Base-by-base conservation (phyloP, 2,888 invertebrate genomes). In the Cetonia aurata region DNA sequence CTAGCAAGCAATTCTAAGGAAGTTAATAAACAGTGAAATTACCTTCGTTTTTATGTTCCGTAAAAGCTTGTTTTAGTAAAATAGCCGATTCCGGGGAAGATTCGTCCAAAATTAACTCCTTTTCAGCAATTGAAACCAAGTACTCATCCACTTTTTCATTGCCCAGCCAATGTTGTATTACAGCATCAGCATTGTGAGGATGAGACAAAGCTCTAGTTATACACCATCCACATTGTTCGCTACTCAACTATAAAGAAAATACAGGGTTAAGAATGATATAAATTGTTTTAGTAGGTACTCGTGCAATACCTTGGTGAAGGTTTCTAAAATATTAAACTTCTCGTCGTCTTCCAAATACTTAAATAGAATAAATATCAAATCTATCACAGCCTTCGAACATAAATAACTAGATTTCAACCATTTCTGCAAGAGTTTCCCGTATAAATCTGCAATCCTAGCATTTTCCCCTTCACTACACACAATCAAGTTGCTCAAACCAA, bases 331-430 rank as follows among this genome's bases (percentile, higher is more conserved):
- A 1, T 81, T 81, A 31, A 87, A 83, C 77, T 89, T 89, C 62
- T 90, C 88, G 0, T 83, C 82, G 42, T 87, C 85, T 19, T 83
- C 80, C 75, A 92, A 80, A 74, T 89, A 87, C 41, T 85, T 84
- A 71, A 91, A 79, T 59, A 91, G 78, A 70, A 88, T 84, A 80
- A 93, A 92, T 56, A 90, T 84, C 10, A 93, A 83, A 77, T 91
- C 89, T 1, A 92, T 84, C 1, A 91, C 83, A 41, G 86, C 80
- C 73, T 87, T 87, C 46, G 87, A 86, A 17, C 87, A 84, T 75
- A 88, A 86, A 0, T 85, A 80, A 59, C 87, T 86, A 0, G 85
- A 84, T 0, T 83, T 75, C 62, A 91, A 81, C 89, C 91, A 90
- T 0, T 74, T 76, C 10, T 71, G 17, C 31, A 83, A 75, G 25